These are phyloP conservation scores for Serripes groenlandicus DNA, from an alignment of 2,888 invertebrate genomes.

Conservation along the genomic window DNA sequence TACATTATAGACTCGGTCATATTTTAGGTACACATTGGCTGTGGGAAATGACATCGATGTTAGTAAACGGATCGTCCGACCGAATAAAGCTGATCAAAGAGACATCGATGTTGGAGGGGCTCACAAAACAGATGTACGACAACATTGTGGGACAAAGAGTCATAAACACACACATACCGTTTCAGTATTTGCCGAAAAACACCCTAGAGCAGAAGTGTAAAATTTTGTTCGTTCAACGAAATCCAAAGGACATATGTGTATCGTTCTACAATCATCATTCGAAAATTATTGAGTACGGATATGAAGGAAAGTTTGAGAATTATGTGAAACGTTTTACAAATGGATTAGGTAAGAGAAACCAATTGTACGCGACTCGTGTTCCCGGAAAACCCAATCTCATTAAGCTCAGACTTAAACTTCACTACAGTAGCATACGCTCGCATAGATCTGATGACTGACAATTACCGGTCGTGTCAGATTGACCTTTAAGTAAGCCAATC, in stretches of 20 bases:
- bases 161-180: conserved; percentile 72
- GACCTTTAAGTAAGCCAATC: too few species aligned
- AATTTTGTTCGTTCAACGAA: conserved; percentile 72
- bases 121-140: conserved; percentile 57
- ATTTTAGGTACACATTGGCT: conserved; percentile 75
- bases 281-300: conserved; percentile 72
- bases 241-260: conserved; percentile 75
- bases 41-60: conserved; percentile 75
- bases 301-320: conserved; percentile 65
- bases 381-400: too few species aligned
- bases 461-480: too few species aligned
- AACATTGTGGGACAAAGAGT: conserved; percentile 68
- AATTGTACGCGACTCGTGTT: too few species aligned
- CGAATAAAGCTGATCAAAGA: conserved; percentile 71
- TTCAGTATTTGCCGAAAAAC: conserved; percentile 69
- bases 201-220: conserved; percentile 64
- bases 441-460: too few species aligned
- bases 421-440: too few species aligned
- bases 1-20: background rate
- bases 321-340: conserved; percentile 67
- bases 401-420: too few species aligned
- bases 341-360: conserved; percentile 60
- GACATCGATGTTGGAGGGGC: conserved; percentile 71
- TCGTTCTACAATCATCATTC: conserved; percentile 74
- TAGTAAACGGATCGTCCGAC: conserved; percentile 67